A percentile compares a stretch with the other conserved stretches of the same genome.
Conservation (phyloP, 64 coral and sea anemone genomes). For the Actinia equina region DNA sequence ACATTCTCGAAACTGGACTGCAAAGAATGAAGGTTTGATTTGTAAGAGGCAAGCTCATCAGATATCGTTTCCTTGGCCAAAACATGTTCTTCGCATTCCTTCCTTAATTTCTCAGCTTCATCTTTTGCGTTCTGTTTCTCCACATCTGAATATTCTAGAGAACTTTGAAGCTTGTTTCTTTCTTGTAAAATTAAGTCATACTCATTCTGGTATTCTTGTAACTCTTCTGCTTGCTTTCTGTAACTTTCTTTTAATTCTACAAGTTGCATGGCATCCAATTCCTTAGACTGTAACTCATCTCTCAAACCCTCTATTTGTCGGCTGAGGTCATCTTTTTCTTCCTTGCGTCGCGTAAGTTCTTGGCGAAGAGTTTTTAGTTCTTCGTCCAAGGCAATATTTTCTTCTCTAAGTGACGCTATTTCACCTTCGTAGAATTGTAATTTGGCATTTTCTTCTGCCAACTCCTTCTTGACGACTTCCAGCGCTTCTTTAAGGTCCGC, state of each 20-base stretch:
- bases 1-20: background rate
- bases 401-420: background rate
- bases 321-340: background rate
- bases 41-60: conserved; percentile 8
- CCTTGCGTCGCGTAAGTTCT: background rate
- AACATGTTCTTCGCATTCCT: conserved; percentile 30
- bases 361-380: background rate
- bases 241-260: conserved; percentile 3
- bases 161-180: background rate
- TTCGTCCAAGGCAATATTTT: background rate
- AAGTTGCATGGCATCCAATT: conserved; percentile 11
- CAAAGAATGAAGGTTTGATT: background rate
- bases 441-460: background rate
- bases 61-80: conserved; percentile 25
- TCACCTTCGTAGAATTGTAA: background rate
- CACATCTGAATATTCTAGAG: background rate
- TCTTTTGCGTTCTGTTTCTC: conserved; percentile 15
- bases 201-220: background rate
- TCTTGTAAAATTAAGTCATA: background rate
- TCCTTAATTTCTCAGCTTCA: conserved; percentile 21
- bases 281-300: conserved; percentile 11
- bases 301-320: background rate
- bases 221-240: conserved; percentile 13
- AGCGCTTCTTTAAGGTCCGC: background rate
- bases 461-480: background rate